Evolutionary conservation across 1,140 invertebrate genomes (phyloP).

Genomic region (Calliphora vicina): DNA sequence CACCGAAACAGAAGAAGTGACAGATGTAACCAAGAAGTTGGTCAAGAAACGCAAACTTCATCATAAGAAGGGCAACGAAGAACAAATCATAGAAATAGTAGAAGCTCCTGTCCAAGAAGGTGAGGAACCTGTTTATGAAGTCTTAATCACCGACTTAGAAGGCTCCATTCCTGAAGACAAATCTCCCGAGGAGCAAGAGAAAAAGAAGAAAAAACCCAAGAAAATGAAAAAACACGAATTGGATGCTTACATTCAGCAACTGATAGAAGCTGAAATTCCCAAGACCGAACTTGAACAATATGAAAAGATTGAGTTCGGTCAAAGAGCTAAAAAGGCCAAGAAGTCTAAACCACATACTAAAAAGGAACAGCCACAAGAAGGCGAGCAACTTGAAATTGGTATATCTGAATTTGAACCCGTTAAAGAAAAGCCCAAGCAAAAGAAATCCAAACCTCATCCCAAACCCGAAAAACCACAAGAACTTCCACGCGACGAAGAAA

Average conservation of each 20-base stretch:
- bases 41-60: slow-evolving; percentile 51
- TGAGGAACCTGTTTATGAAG: slow-evolving; percentile 59
- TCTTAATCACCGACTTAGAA: slow-evolving; percentile 47
- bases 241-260: slow-evolving; percentile 57
- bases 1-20: slow-evolving; percentile 36
- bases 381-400: slow-evolving; percentile 46
- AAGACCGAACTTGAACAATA: slow-evolving; percentile 61
- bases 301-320: slow-evolving; percentile 59
- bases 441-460: slow-evolving; percentile 43
- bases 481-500: not conserved
- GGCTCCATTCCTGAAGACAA: slow-evolving; percentile 44
- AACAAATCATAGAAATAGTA: slow-evolving; percentile 54
- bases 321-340: slow-evolving; percentile 52
- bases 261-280: slow-evolving; percentile 59
- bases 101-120: slow-evolving; percentile 45
- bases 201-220: slow-evolving; percentile 45
- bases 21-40: slow-evolving; percentile 29
- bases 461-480: not conserved
- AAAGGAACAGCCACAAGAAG: slow-evolving; percentile 16
- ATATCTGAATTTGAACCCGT: slow-evolving; percentile 48
- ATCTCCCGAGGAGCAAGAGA: slow-evolving; percentile 44
- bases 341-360: slow-evolving; percentile 43
- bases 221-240: slow-evolving; percentile 58
- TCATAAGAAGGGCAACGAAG: slow-evolving; percentile 50
- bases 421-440: slow-evolving; percentile 46